phyloP scores from a whole-genome alignment of 1,140 invertebrate species.

The Cephus cinctus region DNA sequence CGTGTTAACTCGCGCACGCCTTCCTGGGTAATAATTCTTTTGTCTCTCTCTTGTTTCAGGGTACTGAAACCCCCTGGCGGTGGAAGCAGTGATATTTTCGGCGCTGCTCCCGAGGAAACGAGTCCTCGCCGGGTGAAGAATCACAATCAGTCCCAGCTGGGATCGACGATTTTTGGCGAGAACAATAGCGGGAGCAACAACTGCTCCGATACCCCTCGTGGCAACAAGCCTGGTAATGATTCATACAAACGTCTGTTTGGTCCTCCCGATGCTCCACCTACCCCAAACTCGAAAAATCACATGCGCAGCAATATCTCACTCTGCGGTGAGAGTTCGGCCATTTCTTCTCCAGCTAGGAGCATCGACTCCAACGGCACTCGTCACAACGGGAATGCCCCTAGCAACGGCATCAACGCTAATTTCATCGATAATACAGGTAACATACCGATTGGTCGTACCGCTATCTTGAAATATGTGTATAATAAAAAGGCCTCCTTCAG shows the following conservation, averaged over 20 bases:
- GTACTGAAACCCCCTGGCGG: constrained; percentile 69
- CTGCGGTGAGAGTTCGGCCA: constrained; percentile 26
- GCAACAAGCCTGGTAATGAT: constrained; percentile 56
- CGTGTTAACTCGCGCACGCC: not conserved
- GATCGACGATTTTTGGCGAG: constrained; percentile 49
- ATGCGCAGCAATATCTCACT: constrained; percentile 51
- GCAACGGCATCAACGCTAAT: constrained; percentile 40
- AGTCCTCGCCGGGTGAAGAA: constrained; percentile 47
- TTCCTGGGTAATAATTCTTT: not conserved
- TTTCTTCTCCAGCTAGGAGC: constrained; percentile 20
- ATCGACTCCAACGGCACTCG: constrained; percentile 33
- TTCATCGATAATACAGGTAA: constrained; percentile 51
- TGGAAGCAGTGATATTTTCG: constrained; percentile 66
- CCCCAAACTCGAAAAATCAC: constrained; percentile 52
- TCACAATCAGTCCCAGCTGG: constrained; percentile 46
- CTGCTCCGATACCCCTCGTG: constrained; percentile 38
- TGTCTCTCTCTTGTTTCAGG: constrained; percentile 42
- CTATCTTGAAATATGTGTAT: constrained; percentile 54
- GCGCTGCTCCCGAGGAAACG: constrained; percentile 39
- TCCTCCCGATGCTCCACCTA: constrained; percentile 49
- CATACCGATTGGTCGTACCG: constrained; percentile 19
- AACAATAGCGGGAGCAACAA: constrained; percentile 23
- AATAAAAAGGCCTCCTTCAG: not conserved
- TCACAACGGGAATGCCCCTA: constrained; percentile 44
- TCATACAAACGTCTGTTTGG: constrained; percentile 57